Evolutionary conservation across 2,888 invertebrate genomes (phyloP), one percentile per base, ranked within the genome.

Genomic region (Drosophila glabriapex): DNA sequence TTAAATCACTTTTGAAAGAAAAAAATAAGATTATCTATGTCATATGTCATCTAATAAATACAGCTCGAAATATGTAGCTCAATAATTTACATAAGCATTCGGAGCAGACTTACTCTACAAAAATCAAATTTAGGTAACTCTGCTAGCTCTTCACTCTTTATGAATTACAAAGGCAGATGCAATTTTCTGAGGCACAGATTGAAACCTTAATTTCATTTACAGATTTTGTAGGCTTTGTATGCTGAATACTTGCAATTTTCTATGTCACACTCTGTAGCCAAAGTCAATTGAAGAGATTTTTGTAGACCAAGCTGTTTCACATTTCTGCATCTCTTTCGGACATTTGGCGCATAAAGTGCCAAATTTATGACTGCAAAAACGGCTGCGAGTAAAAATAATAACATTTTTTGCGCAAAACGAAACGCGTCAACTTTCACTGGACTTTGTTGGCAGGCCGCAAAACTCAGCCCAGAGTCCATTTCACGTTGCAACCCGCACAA

Each of bases 391-490:
- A 68, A 67, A 66, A 83, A 61, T 70, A 74, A 71, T 75, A 73
- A 73, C 70, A 75, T 78, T 71, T 81, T 33, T 33, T 16, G 25
- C 25, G 37, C 37, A 28, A 55, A 73, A 76, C 66, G 76, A 82
- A 79, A 59, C 62, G 54, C 67, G 65, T 29, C 69, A 82, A 91
- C 91, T 86, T 91, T 86, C 90, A 82, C 91, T 88, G 68, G 61
- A 61, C 71, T 65, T 29, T 46, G 65, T 49, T 56, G 52, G 63
- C 46, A 25, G 52, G 64, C 65, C 52, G 49, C 76, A 62, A 69
- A 61, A 76, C 25, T 37, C 68, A 72, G 64, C 60, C 46, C 53
- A 56, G 35, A 25, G 16, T 46, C 46, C 25, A 46, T 62, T 72
- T 37, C 22, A n/a, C n/a, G 37, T 39, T 29, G 58, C 62, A 59